Conservation (phyloP, 2,888 invertebrate species). For the Hemithea aestivaria region DNA sequence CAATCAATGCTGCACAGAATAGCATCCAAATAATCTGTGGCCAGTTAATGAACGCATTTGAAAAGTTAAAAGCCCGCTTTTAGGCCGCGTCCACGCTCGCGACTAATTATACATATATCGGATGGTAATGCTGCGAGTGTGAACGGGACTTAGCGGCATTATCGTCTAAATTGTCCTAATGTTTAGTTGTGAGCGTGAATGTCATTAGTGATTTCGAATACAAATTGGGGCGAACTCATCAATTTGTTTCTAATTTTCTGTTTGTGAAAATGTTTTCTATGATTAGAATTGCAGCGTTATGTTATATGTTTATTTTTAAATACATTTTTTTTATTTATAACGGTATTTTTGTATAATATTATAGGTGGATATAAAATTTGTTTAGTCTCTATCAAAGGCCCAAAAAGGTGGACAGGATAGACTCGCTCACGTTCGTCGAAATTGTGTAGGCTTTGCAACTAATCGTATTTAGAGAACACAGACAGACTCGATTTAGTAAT, state of each 20-base stretch:
- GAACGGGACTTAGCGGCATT: slow-evolving; percentile 71
- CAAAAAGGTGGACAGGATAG: too few relatives aligned
- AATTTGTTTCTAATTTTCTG: neutral
- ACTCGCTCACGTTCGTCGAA: slow-evolving; percentile 34
- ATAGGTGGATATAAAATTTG: too few relatives aligned
- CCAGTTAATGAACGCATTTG: slow-evolving; percentile 70
- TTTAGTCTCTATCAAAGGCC: too few relatives aligned
- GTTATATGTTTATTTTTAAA: neutral
- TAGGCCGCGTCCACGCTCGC: slow-evolving; percentile 53
- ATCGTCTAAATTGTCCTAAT: slow-evolving; percentile 74
- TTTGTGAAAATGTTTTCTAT: neutral
- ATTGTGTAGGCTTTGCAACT: slow-evolving; percentile 53
- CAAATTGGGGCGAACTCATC: slow-evolving; percentile 8
- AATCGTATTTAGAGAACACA: slow-evolving; percentile 55
- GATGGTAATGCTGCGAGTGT: slow-evolving; percentile 58
- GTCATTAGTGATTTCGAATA: slow-evolving; percentile 29
- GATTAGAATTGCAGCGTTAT: neutral
- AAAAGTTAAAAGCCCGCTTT: slow-evolving; percentile 72
- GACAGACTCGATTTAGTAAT: slow-evolving; percentile 74
- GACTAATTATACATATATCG: slow-evolving; percentile 70
- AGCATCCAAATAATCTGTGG: slow-evolving; percentile 53
- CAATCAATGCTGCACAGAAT: slow-evolving; percentile 51
- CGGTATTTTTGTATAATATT: too few relatives aligned
- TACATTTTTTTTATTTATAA: too few relatives aligned
- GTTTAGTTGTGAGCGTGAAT: slow-evolving; percentile 58